Base-by-base conservation (phyloP, 2,797 vertebrate species). In the Sciaenops ocellatus region DNA sequence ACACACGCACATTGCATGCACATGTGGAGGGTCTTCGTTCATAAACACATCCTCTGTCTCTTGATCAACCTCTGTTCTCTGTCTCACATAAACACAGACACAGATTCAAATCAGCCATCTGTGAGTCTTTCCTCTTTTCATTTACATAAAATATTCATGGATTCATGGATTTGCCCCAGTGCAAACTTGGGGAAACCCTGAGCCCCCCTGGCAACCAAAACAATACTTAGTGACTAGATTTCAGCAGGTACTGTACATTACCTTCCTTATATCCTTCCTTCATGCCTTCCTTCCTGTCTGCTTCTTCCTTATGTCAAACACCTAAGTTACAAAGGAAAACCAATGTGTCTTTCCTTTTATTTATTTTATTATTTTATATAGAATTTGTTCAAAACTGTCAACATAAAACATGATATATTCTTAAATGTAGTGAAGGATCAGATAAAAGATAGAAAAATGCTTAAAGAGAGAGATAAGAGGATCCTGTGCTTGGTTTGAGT, bases 61-160 rank as follows among this genome's bases (percentile, higher is more conserved):
- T 67, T 62, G 73, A 86, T 83, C 84, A 79, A 72, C 73, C 79
- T 85, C 70, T 82, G 71, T 55, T 85, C 55, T 54, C 48, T 46
- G 7, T 56, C 51, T 52, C 74, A 20, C 66, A 66, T 7, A 80
- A 13, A 26, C 34, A 87, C 4, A 84, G 0, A 85, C 72, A 73
- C 63, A 55, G 55, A 90, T 82, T 89, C 84, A 86, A 77, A 91
- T 89, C 80, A 90, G 82, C 92, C 94, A 92, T 94, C 93, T 93
- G 93, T 65, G 78, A 80, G 84, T 82, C 73, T 88, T 84, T 82
- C 77, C 81, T 69, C 74, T 56, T 76, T 72, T 83, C 55, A 92
- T 95, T 93, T 92, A 63, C 91, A 94, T 94, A 93, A 94, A 90
- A 87, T 92, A 94, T 95, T 94, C 88, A 92, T 91, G 20, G 82